Conservation (phyloP, 35 echinoderm and acorn worm genomes). For the Amphiura filiformis region DNA sequence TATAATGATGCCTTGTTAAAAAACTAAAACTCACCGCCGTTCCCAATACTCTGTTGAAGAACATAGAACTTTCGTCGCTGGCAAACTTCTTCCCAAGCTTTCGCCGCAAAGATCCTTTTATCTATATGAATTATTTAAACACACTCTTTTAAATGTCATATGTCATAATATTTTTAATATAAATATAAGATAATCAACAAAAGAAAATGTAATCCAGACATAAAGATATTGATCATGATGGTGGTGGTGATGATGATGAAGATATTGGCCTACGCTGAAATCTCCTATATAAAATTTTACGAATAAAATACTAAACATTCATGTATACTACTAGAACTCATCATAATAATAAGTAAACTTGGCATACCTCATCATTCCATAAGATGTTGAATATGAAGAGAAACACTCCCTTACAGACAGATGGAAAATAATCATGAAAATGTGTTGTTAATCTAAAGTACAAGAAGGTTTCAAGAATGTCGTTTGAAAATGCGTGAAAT, state of each 20-base stretch:
- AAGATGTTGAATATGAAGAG: constrained; percentile 36
- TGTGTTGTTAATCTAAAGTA: background rate
- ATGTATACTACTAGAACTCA: background rate
- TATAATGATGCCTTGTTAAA: background rate
- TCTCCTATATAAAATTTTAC: background rate
- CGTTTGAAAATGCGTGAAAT: too few species aligned
- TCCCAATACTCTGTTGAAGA: background rate
- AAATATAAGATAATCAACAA: background rate
- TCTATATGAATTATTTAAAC: background rate
- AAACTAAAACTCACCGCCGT: background rate
- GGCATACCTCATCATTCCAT: constrained; percentile 44
- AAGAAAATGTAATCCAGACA: background rate
- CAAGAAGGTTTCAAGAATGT: too few species aligned
- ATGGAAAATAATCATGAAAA: background rate
- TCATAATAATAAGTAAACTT: too few species aligned
- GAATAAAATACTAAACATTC: background rate
- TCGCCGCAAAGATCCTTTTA: background rate
- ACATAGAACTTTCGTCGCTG: background rate
- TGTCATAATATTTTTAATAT: background rate
- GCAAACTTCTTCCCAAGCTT: background rate
- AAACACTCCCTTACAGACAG: constrained; percentile 32
- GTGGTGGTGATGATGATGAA: background rate
- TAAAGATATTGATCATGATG: background rate
- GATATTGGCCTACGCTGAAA: background rate
- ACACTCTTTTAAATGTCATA: too few species aligned